Conservation (phyloP, 2,888 invertebrate species). For the Aspidiotus rigidus region DNA sequence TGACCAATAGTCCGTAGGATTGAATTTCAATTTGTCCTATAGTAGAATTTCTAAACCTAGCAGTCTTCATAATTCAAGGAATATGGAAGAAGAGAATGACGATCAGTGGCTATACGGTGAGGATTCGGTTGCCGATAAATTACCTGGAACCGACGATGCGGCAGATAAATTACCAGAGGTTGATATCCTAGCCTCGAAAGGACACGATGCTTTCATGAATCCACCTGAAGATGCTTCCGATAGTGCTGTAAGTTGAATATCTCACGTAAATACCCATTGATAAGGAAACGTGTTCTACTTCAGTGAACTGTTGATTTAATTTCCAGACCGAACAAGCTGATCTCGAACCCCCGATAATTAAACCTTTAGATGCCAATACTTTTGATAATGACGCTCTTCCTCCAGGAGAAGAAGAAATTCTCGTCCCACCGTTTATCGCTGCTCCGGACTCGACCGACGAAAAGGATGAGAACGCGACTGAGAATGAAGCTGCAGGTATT, state of each 20-base stretch:
- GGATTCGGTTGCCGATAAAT: constrained; percentile 18
- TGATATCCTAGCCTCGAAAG: constrained; percentile 17
- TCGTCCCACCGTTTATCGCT: constrained; percentile 23
- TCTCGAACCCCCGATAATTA: constrained; percentile 26
- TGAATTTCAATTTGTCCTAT: too few relatives aligned
- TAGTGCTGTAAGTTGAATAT: constrained; percentile 4
- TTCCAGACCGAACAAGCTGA: neutral
- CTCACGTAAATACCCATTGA: neutral
- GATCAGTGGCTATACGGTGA: constrained; percentile 85
- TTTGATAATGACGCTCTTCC: constrained; percentile 16
- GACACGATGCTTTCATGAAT: constrained; percentile 11
- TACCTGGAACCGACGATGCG: constrained; percentile 6
- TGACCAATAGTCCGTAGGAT: too few relatives aligned
- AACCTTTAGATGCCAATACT: constrained; percentile 17
- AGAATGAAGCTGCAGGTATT: neutral
- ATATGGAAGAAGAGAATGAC: constrained; percentile 53
- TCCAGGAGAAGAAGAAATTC: constrained; percentile 23
- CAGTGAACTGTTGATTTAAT: too few relatives aligned
- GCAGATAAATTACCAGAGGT: constrained; percentile 13
- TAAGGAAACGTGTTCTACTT: too few relatives aligned
- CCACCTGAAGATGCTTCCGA: constrained; percentile 12
- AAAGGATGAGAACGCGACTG: neutral
- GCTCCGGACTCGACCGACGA: constrained; percentile 14
- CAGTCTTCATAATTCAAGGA: neutral
- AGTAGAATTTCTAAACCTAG: too few relatives aligned